Conservation (phyloP, 2,113 vertebrate species). For the Macquaria ambigua region DNA sequence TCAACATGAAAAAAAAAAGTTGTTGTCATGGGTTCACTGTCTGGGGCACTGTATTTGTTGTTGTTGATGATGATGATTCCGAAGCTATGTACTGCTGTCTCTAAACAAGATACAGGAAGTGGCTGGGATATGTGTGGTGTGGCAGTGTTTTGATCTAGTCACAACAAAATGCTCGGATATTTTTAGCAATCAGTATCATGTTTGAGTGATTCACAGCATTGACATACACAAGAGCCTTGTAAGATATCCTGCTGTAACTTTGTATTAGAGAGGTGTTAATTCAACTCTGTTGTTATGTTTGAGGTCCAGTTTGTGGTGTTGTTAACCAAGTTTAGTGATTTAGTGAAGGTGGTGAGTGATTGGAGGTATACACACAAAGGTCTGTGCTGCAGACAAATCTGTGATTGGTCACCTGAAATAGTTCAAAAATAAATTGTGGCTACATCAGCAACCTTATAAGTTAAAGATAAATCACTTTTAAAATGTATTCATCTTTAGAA, state of each 20-base stretch:
- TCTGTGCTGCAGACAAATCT: neutral
- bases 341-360: neutral
- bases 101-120: neutral
- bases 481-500: neutral
- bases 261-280: neutral
- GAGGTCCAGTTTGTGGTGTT: neutral
- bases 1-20: neutral
- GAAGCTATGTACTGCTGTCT: neutral
- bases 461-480: neutral
- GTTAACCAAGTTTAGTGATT: neutral
- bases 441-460: neutral
- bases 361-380: neutral
- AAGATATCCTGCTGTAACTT: neutral
- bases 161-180: neutral
- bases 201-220: neutral
- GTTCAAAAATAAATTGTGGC: neutral
- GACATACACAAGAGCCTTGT: neutral
- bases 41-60: constrained; percentile 20
- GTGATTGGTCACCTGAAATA: neutral
- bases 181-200: neutral
- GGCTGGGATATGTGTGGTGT: neutral
- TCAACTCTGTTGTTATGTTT: neutral
- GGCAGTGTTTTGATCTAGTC: neutral
- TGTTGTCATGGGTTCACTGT: constrained; percentile 41
- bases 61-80: constrained; percentile 4